Conservation (phyloP, 2,888 invertebrate species). For the Acrobasis consociella region DNA sequence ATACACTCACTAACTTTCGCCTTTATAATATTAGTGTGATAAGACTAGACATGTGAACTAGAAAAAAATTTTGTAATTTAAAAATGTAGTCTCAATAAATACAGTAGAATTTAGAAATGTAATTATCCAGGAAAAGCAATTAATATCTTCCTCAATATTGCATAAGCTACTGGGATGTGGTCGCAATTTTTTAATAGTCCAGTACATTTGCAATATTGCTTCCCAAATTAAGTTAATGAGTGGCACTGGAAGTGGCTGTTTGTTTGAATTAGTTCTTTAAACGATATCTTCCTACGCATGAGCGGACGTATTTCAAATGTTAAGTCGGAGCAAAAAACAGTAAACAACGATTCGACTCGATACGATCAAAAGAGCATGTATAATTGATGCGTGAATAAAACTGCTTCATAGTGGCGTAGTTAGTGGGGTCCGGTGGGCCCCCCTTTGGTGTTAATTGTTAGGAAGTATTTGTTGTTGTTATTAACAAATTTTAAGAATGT, state of each 20-base stretch:
- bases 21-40: too few species aligned
- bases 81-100: not conserved
- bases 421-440: too few species aligned
- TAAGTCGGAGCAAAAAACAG: conserved; percentile 19
- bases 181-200: conserved; percentile 5
- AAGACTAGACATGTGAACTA: too few species aligned
- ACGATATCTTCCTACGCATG: conserved; percentile 10
- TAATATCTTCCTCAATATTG: conserved; percentile 2
- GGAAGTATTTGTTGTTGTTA: too few species aligned
- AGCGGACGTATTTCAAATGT: conserved; percentile 10
- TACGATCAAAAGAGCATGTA: conserved; percentile 13
- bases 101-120: not conserved
- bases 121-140: not conserved
- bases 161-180: not conserved
- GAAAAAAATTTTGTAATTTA: not conserved
- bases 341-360: conserved; percentile 20
- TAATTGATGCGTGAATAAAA: conserved; percentile 16
- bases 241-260: not conserved
- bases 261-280: conserved; percentile 12
- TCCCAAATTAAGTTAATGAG: not conserved
- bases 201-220: not conserved
- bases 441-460: too few species aligned
- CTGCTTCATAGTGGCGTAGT: not conserved
- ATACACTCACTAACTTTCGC: too few species aligned
- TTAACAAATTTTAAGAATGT: too few species aligned